phyloP scores from a whole-genome alignment of 1,140 invertebrate genomes.

The Drosophila burlai region DNA sequence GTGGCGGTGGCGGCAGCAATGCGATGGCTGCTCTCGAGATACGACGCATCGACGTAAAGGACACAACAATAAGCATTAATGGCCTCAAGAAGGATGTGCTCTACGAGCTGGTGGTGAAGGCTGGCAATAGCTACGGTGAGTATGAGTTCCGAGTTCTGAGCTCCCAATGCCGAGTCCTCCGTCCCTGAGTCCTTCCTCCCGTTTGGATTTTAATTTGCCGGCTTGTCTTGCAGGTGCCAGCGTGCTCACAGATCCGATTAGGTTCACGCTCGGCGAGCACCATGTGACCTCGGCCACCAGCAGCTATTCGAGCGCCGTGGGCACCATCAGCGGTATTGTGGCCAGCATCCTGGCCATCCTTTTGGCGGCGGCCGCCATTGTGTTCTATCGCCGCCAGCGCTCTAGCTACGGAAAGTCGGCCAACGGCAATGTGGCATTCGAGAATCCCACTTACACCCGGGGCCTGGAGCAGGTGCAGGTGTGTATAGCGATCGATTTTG shows the following conservation, averaged over 20 bases:
- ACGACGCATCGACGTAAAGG: constrained; percentile 90
- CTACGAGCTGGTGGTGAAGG: constrained; percentile 93
- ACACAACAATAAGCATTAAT: constrained; percentile 89
- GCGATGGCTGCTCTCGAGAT: constrained; percentile 82
- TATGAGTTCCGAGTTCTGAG: constrained; percentile 30
- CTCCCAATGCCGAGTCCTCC: not conserved
- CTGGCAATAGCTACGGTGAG: constrained; percentile 90
- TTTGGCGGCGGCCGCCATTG: constrained; percentile 87
- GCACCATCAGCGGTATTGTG: constrained; percentile 89
- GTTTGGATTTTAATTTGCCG: constrained; percentile 62
- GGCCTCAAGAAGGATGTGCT: constrained; percentile 89
- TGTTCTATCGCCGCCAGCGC: constrained; percentile 89
- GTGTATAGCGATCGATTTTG: constrained; percentile 74
- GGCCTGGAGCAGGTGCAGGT: constrained; percentile 91
- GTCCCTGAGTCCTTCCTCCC: not conserved
- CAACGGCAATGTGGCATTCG: constrained; percentile 90
- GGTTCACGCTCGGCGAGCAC: constrained; percentile 90
- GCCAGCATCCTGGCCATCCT: constrained; percentile 89
- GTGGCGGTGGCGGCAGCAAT: constrained; percentile 40
- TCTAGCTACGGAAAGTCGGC: constrained; percentile 86
- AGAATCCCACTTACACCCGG: constrained; percentile 93
- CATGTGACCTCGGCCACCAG: constrained; percentile 88
- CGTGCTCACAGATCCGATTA: constrained; percentile 89
- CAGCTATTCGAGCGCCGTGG: constrained; percentile 86
- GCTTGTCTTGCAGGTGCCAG: constrained; percentile 88